A percentile compares a stretch with the other conserved stretches of the same genome.
phyloP scores from a whole-genome alignment of 2,888 invertebrate species.

The Dichetophora obliterata region DNA sequence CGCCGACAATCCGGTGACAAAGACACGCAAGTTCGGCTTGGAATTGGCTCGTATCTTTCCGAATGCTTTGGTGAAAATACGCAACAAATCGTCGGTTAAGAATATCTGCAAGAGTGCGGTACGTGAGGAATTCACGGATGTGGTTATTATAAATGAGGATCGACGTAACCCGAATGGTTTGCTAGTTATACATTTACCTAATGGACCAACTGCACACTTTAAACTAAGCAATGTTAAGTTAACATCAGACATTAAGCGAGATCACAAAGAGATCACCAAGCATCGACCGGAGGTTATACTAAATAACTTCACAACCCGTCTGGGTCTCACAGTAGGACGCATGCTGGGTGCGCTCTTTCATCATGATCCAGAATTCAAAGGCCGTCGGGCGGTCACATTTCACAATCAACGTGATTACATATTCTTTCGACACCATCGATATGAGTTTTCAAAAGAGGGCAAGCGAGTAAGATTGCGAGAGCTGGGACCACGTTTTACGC shows the following conservation, averaged over 20 bases:
- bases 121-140: slow-evolving; percentile 85
- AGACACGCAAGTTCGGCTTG: slow-evolving; percentile 92
- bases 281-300: slow-evolving; percentile 96
- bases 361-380: slow-evolving; percentile 94
- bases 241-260: slow-evolving; percentile 85
- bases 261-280: slow-evolving; percentile 83
- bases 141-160: slow-evolving; percentile 95
- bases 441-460: slow-evolving; percentile 88
- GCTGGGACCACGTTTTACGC: slow-evolving; percentile 96
- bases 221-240: slow-evolving; percentile 92
- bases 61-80: slow-evolving; percentile 87
- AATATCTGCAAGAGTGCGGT: slow-evolving; percentile 90
- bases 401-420: slow-evolving; percentile 99
- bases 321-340: slow-evolving; percentile 91
- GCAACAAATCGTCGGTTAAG: slow-evolving; percentile 92
- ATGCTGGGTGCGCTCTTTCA: slow-evolving; percentile 96
- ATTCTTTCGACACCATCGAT: slow-evolving; percentile 98
- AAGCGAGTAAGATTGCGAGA: slow-evolving; percentile 85
- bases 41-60: slow-evolving; percentile 94
- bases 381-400: slow-evolving; percentile 94
- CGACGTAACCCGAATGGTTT: slow-evolving; percentile 92
- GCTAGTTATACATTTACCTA: slow-evolving; percentile 92
- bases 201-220: slow-evolving; percentile 97
- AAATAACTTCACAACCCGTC: slow-evolving; percentile 94
- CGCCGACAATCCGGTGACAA: slow-evolving; percentile 89